phyloP scores from a whole-genome alignment of 2,113 vertebrate genomes.

The Apteryx owenii region DNA sequence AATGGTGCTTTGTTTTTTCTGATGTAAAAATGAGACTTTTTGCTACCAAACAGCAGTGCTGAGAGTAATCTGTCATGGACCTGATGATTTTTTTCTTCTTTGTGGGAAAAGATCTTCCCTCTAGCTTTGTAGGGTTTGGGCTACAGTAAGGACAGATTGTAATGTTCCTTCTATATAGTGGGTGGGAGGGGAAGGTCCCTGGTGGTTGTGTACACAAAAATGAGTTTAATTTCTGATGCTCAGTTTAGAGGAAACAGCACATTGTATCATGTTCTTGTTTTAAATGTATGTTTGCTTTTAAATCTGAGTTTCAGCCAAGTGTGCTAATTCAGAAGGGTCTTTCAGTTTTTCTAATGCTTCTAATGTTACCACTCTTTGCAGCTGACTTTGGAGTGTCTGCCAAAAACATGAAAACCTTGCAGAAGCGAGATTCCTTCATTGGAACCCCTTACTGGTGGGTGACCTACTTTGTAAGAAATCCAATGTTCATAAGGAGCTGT shows the following conservation, averaged over 20 bases:
- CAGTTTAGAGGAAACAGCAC: background rate
- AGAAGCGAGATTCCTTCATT: conserved; percentile 95
- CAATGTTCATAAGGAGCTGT: rapidly evolving
- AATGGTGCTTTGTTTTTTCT: background rate
- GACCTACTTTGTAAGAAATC: background rate
- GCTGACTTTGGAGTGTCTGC: conserved; percentile 98
- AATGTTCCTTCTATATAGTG: background rate
- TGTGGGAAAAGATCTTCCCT: background rate
- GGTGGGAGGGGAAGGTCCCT: background rate
- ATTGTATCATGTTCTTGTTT: background rate
- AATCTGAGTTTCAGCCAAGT: background rate
- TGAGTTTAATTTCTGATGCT: background rate
- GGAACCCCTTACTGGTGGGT: conserved; percentile 97
- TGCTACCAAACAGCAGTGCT: background rate
- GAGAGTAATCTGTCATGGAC: background rate
- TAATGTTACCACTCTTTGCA: conserved; percentile 68
- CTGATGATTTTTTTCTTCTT: background rate
- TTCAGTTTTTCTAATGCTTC: background rate
- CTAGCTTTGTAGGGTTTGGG: background rate
- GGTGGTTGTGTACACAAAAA: background rate
- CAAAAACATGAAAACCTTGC: conserved; percentile 93
- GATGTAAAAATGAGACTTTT: background rate
- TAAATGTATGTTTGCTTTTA: background rate
- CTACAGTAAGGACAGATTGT: background rate
- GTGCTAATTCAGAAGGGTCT: background rate